Evolutionary conservation across 2,888 invertebrate genomes (phyloP).

Genomic region (Lasioglossum oenotherae): DNA sequence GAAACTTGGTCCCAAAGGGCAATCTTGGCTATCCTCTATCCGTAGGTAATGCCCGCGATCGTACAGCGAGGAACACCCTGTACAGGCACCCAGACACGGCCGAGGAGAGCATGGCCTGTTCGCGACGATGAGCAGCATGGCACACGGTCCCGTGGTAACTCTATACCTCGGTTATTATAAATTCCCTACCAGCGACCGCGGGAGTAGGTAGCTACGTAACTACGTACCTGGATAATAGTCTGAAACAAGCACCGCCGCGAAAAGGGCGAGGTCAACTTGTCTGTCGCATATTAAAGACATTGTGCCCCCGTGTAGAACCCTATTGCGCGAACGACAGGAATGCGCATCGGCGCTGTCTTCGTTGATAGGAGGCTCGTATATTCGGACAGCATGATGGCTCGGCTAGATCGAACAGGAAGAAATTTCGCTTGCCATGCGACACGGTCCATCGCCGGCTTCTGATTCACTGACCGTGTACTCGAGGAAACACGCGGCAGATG

Average conservation of each 20-base stretch:
- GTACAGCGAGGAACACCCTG: background rate
- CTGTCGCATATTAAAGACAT: constrained; percentile 79
- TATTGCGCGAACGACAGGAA: constrained; percentile 61
- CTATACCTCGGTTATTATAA: constrained; percentile 78
- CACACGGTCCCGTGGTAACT: constrained; percentile 55
- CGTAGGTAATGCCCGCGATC: constrained; percentile 3
- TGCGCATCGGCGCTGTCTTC: constrained; percentile 46
- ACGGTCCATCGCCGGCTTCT: constrained; percentile 37
- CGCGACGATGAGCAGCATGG: constrained; percentile 58
- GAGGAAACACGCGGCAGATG: background rate
- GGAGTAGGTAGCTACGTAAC: constrained; percentile 71
- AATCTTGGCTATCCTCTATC: background rate
- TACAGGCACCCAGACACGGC: constrained; percentile 8
- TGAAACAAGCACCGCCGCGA: constrained; percentile 76
- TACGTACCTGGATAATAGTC: constrained; percentile 77
- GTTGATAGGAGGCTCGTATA: constrained; percentile 70
- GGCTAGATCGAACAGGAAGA: constrained; percentile 57
- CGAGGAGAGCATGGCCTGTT: constrained; percentile 43
- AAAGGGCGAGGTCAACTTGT: constrained; percentile 79
- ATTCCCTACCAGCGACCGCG: constrained; percentile 77
- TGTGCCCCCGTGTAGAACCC: constrained; percentile 40
- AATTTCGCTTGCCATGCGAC: constrained; percentile 45
- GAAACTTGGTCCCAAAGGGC: constrained; percentile 1
- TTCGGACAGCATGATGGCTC: constrained; percentile 52
- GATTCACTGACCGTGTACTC: constrained; percentile 22